These are phyloP conservation scores for Toxostoma redivivum DNA, from an alignment of 2,113 vertebrate species.

Conservation along the genomic window DNA sequence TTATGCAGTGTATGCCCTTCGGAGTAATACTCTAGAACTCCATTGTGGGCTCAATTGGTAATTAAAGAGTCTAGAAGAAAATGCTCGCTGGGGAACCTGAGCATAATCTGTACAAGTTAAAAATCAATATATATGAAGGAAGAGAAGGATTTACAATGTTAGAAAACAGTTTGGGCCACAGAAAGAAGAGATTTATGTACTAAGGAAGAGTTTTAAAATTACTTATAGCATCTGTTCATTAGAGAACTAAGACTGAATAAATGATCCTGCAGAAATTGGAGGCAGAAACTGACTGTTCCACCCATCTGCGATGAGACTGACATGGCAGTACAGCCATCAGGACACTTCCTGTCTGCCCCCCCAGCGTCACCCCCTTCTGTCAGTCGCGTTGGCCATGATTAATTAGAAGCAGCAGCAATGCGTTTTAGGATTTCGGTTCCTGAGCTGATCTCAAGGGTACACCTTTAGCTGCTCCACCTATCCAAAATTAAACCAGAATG, in stretches of 20 bases:
- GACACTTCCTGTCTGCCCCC: neutral
- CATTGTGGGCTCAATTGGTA: neutral
- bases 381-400: fast-evolving
- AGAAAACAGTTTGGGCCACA: neutral
- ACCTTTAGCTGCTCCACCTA: neutral
- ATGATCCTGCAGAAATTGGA: neutral
- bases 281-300: neutral
- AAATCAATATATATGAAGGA: neutral
- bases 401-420: neutral
- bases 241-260: neutral
- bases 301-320: neutral
- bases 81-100: neutral
- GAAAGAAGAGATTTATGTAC: neutral
- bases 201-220: neutral
- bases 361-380: neutral
- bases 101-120: neutral
- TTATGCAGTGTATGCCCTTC: neutral
- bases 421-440: neutral
- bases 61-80: neutral
- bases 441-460: neutral
- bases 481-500: neutral
- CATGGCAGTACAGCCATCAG: neutral
- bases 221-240: neutral
- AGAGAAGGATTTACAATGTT: neutral
- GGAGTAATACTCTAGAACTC: neutral